A percentile compares a stretch with the other conserved stretches of the same genome.
phyloP scores from a whole-genome alignment of 2,888 invertebrate genomes.

The Ophion ellenae region DNA sequence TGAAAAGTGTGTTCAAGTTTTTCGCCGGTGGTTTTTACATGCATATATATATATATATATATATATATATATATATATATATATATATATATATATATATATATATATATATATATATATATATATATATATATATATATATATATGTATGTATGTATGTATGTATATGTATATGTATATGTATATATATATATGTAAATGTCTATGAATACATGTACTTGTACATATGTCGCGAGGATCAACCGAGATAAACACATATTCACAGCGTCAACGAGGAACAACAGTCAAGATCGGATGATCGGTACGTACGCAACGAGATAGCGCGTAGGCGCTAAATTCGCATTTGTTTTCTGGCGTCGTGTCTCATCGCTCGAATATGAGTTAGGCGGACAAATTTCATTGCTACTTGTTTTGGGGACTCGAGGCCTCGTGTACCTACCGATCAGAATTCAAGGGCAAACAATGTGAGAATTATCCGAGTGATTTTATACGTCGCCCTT shows the following conservation, averaged over 20 bases:
- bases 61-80: not conserved
- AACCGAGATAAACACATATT: slow-evolving; percentile 29
- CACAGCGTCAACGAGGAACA: slow-evolving; percentile 62
- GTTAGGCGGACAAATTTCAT: not conserved
- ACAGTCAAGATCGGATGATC: slow-evolving; percentile 74
- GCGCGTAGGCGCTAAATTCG: slow-evolving; percentile 12
- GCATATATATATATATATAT: slow-evolving; percentile 9
- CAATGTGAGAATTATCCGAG: slow-evolving; percentile 13
- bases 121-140: slow-evolving; percentile 2
- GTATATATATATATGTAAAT: slow-evolving; percentile 8
- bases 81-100: slow-evolving; percentile 1
- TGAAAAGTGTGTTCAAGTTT: not conserved
- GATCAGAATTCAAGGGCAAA: slow-evolving; percentile 26
- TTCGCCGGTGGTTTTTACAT: not conserved
- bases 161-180: not conserved
- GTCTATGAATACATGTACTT: not conserved
- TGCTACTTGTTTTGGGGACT: slow-evolving; percentile 11
- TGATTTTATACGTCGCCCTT: not conserved
- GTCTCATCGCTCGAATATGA: not conserved
- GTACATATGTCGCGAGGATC: slow-evolving; percentile 3
- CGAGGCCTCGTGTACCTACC: not conserved
- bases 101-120: not conserved
- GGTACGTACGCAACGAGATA: slow-evolving; percentile 68
- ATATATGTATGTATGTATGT: not conserved
- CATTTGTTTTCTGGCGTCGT: not conserved